Base-by-base conservation (phyloP, 92 coral and sea anemone genomes). In the Epizoanthus ramosus region DNA sequence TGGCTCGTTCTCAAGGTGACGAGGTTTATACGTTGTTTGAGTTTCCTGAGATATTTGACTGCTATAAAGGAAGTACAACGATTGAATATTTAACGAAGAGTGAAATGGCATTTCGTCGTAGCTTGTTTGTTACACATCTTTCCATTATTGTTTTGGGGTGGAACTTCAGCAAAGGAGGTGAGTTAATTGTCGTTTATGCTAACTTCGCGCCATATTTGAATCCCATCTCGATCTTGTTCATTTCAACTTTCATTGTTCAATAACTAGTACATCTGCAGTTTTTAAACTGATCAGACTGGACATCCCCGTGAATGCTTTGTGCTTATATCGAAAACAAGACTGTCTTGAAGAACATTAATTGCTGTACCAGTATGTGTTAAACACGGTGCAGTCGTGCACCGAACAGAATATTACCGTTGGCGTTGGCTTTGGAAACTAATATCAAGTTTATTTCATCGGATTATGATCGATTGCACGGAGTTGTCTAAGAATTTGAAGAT, bases 141-240 rank as follows among this genome's bases (percentile, higher is more conserved):
- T 61, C 45, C 50, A 57, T 77, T 61, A n/a, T 41, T 60, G 82
- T 22, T 41, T 61, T 77, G 43, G 59, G 61, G 24, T 16, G 71
- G 59, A 19, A 5, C 15, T 6, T 37, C 39, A 22, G 41, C 70
- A 61, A 77, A 19, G 82, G 71, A 77, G 82, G 82, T 77, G 24
- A 77, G 82, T 43, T n/a, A n/a, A n/a, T 39, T 19, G 41, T 18
- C 4, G 10, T 75, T 8, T 21, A n/a, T n/a, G 39, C 13, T 43
- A 18, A 21, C 25, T 19, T 60, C 71, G 82, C 82, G 82, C 82
- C 82, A 61, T 43, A 41, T 77, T 56, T 43, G 24, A 61, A 41
- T n/a, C n/a, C n/a, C n/a, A n/a, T n/a, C n/a, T n/a, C n/a, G n/a
- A n/a, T 41, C 50, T 61, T 21, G 19, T 77, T 28, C 21, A 12